Base-by-base conservation (phyloP, 92 coral and sea anemone genomes). In the Isaurus tuberculatus region DNA sequence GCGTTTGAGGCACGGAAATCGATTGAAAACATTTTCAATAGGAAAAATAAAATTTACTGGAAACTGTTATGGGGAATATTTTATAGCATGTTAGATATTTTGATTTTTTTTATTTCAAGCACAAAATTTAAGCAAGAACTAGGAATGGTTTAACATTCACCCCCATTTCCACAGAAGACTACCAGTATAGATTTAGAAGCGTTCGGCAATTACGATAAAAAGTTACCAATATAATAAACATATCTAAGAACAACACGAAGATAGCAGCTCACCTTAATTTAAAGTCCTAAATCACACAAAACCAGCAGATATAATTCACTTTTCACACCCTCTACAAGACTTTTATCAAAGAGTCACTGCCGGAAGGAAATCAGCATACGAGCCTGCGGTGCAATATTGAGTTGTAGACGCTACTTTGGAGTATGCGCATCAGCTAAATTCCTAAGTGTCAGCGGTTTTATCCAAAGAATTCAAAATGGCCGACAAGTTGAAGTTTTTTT, bases 391-490 rank as follows among this genome's bases (percentile, higher is more conserved):
- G 31, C 64, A 36, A 37, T 29, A 55, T 26, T 33, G 26, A 32
- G 33, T 49, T 43, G 69, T 42, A 70, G 64, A 15, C n/a, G 1
- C 17, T 32, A 9, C 5, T 20, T 26, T 63, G 4, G 27, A 66
- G 77, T 66, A 65, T 70, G 84, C 89, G 67, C 77, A 26, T 85
- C 20, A 65, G 44, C 58, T 68, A 60, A 30, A 16, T 32, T 73
- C 26, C 33, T 22, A 5, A 16, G 4, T 55, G 64, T 63, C 94
- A 91, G 92, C 90, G 88, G 92, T 85, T 4, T 8, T 25, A 58
- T 49, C 53, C n/a, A 53, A 53, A 60, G 27, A 83, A 79, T 74
- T 53, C 89, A 90, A 86, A 86, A 88, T 91, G 94, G 94, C 89
- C 84, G 90, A 80, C 63, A 25, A 69, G n/a, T 33, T 43, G 33